These are phyloP conservation scores for Thaumetopoea pityocampa DNA, from an alignment of 1,140 invertebrate genomes.

Conservation along the genomic window DNA sequence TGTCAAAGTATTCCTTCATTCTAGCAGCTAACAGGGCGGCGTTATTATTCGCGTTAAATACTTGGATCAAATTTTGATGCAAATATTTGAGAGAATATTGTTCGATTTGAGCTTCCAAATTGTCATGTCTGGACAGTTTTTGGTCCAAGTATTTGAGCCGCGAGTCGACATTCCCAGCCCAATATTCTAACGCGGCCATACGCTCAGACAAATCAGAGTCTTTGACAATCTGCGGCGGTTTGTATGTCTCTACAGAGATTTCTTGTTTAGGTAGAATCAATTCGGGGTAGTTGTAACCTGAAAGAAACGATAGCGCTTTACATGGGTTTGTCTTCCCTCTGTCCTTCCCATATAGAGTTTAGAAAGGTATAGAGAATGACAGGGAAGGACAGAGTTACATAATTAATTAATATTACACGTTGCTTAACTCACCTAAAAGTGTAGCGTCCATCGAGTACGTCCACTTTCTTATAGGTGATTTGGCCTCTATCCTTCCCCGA, in stretches of 20 bases:
- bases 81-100: slow-evolving; percentile 56
- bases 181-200: slow-evolving; percentile 55
- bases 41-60: slow-evolving; percentile 45
- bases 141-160: slow-evolving; percentile 48
- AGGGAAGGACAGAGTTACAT: slow-evolving; percentile 70
- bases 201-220: slow-evolving; percentile 48
- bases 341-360: slow-evolving; percentile 66
- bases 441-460: slow-evolving; percentile 49
- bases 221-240: slow-evolving; percentile 44
- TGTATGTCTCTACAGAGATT: slow-evolving; percentile 39
- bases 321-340: slow-evolving; percentile 30
- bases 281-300: slow-evolving; percentile 57
- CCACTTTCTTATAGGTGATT: slow-evolving; percentile 70
- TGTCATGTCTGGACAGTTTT: slow-evolving; percentile 54
- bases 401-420: slow-evolving; percentile 35
- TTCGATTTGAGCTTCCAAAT: slow-evolving; percentile 55
- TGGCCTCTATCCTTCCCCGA: slow-evolving; percentile 70
- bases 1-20: slow-evolving; percentile 52
- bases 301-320: slow-evolving; percentile 27
- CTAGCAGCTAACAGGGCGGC: slow-evolving; percentile 46
- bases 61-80: slow-evolving; percentile 57
- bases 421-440: slow-evolving; percentile 68
- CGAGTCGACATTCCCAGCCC: slow-evolving; percentile 55
- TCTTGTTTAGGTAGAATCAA: slow-evolving; percentile 29
- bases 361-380: slow-evolving; percentile 16